phyloP scores from a whole-genome alignment of 2,888 invertebrate genomes.

The Xylocampa areola region DNA sequence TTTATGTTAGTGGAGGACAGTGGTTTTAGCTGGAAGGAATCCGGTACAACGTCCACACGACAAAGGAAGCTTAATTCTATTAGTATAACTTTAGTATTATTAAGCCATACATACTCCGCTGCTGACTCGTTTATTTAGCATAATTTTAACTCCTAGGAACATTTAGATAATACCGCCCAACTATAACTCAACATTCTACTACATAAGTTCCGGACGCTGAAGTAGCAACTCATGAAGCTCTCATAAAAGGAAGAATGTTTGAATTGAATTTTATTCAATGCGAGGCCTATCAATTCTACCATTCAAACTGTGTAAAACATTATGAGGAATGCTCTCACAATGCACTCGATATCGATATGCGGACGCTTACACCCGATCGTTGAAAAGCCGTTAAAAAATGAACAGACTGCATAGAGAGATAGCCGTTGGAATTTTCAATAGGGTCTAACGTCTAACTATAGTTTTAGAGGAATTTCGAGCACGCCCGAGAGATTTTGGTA shows the following conservation, averaged over 20 bases:
- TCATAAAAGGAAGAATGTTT: conserved; percentile 13
- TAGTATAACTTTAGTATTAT: too few species aligned
- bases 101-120: too few species aligned
- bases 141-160: too few species aligned
- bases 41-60: too few species aligned
- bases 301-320: conserved; percentile 32
- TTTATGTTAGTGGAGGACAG: too few species aligned
- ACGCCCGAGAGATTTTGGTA: conserved; percentile 32
- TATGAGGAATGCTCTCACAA: conserved; percentile 28
- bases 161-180: too few species aligned
- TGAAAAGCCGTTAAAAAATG: conserved; percentile 34
- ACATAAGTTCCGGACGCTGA: too few species aligned
- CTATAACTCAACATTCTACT: too few species aligned
- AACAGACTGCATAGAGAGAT: conserved; percentile 12
- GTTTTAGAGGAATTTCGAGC: conserved; percentile 35
- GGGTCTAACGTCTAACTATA: conserved; percentile 33
- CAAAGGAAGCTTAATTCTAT: too few species aligned
- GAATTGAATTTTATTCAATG: conserved; percentile 27
- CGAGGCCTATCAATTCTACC: conserved; percentile 13
- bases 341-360: conserved; percentile 38
- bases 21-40: too few species aligned
- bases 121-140: too few species aligned
- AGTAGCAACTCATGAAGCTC: conserved; percentile 7
- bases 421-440: conserved; percentile 37
- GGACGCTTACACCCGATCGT: conserved; percentile 17